phyloP scores from a whole-genome alignment of 2,888 invertebrate species.

The Ichneumoninae sp. region DNA sequence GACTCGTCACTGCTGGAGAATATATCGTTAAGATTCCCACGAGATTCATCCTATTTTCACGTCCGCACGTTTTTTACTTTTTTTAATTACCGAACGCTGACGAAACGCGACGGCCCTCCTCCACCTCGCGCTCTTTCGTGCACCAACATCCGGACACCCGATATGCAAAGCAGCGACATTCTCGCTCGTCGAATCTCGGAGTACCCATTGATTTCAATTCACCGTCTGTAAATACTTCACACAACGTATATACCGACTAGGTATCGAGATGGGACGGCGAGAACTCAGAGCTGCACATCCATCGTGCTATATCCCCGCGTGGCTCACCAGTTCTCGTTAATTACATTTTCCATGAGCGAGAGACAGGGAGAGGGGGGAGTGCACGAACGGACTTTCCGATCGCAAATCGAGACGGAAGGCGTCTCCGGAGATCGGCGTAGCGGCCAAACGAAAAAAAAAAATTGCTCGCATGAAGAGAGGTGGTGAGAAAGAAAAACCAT shows the following conservation, averaged over 20 bases:
- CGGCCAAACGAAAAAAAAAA: conserved; percentile 21
- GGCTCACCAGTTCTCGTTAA: conserved; percentile 40
- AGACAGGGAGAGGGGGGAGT: neutral
- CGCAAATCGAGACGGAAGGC: conserved; percentile 39
- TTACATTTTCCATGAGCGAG: conserved; percentile 29
- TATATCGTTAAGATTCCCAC: conserved; percentile 1
- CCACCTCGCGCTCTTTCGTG: neutral
- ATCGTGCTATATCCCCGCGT: conserved; percentile 27
- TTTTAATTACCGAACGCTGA: conserved; percentile 54
- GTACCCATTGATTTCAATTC: conserved; percentile 56
- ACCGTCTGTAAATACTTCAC: conserved; percentile 32
- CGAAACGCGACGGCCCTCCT: conserved; percentile 5
- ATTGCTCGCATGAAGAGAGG: neutral
- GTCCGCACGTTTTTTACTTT: neutral
- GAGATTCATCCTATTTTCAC: neutral
- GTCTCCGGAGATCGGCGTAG: conserved; percentile 21
- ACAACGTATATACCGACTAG: neutral
- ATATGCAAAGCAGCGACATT: conserved; percentile 55
- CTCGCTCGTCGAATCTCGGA: conserved; percentile 54
- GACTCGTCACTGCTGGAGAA: neutral
- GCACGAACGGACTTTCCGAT: conserved; percentile 13
- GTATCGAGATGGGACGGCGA: neutral
- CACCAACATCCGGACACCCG: conserved; percentile 28
- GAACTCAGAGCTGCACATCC: neutral
- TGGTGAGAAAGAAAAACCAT: neutral